These are phyloP conservation scores for Boulengeromyrus knoepffleri DNA, from an alignment of 2,113 vertebrate species.

Conservation along the genomic window DNA sequence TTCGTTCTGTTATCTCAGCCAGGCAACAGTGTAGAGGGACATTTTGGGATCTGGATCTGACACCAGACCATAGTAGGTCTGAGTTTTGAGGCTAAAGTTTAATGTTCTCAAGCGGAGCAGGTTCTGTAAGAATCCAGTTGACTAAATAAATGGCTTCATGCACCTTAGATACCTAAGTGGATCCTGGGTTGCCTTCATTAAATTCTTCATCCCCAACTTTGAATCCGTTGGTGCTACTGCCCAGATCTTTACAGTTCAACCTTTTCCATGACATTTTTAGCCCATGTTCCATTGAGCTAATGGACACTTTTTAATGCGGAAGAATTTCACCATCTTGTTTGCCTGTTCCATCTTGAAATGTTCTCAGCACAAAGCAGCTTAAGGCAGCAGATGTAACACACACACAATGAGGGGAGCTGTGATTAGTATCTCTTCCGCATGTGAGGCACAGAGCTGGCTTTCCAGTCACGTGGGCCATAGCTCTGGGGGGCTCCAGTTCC, in stretches of 20 bases:
- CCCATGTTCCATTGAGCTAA: not conserved
- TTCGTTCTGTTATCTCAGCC: not conserved
- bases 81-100: not conserved
- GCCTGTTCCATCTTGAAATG: not conserved
- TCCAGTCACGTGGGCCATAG: not conserved
- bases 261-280: not conserved
- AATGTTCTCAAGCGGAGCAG: not conserved
- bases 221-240: too few species aligned
- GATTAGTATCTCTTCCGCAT: conserved; percentile 23
- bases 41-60: not conserved
- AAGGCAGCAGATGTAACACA: conserved; percentile 26
- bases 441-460: not conserved
- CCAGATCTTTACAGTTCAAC: not conserved
- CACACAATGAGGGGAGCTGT: not conserved
- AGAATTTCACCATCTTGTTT: not conserved
- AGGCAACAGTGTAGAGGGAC: not conserved
- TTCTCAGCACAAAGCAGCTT: conserved; percentile 5
- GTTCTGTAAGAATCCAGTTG: not conserved
- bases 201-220: not conserved
- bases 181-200: not conserved
- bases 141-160: not conserved
- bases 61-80: not conserved
- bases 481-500: not conserved
- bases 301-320: not conserved
- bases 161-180: not conserved